Conservation (phyloP, 2,797 vertebrate species). For the Anolis apletophallus region DNA sequence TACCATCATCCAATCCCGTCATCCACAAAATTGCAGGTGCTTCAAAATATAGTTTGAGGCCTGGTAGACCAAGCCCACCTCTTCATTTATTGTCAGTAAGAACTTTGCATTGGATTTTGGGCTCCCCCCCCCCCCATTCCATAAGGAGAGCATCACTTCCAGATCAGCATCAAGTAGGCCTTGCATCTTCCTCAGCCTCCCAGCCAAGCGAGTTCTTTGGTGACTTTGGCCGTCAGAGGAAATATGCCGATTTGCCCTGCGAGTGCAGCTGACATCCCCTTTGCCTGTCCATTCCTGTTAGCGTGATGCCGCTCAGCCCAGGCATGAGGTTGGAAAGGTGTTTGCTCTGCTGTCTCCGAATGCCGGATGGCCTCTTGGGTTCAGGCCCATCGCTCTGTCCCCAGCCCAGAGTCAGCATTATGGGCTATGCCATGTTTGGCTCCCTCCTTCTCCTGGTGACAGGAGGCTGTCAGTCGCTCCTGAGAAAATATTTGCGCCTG, state of each 20-base stretch:
- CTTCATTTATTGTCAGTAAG: too few relatives aligned
- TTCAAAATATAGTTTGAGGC: too few relatives aligned
- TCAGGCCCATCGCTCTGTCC: accelerated
- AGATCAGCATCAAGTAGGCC: too few relatives aligned
- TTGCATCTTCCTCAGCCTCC: not conserved
- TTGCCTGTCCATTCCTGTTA: conserved; percentile 37
- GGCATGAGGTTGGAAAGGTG: not conserved
- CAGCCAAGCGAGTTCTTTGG: not conserved
- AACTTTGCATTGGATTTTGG: too few relatives aligned
- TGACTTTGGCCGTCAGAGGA: conserved; percentile 67
- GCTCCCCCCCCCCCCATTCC: too few relatives aligned
- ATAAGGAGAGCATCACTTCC: too few relatives aligned
- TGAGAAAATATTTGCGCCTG: conserved; percentile 9
- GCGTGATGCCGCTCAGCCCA: conserved; percentile 8
- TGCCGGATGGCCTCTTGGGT: not conserved
- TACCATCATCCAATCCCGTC: too few relatives aligned
- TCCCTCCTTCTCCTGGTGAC: not conserved
- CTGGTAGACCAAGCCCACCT: too few relatives aligned
- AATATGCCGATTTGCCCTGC: conserved; percentile 47
- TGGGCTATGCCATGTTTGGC: accelerated
- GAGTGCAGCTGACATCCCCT: not conserved
- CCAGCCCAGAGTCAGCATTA: accelerated
- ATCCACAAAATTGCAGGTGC: too few relatives aligned
- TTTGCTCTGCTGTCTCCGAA: not conserved
- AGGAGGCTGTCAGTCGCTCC: not conserved